phyloP scores from a whole-genome alignment of 2,888 invertebrate genomes.

The Stramonita haemastoma region DNA sequence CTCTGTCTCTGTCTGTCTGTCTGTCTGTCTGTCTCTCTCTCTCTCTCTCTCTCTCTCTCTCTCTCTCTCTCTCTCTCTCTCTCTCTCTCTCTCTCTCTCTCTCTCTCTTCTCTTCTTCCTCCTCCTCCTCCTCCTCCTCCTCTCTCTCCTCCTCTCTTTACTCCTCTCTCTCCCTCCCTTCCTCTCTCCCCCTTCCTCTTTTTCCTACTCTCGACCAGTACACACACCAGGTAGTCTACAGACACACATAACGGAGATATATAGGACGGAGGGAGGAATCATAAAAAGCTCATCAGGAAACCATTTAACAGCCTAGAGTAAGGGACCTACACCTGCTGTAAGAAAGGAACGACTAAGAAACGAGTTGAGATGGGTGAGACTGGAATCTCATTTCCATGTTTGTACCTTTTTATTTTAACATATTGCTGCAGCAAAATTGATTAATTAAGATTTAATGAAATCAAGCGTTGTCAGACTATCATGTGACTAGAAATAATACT shows the following conservation, averaged over 20 bases:
- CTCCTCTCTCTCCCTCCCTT: neutral
- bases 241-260: neutral
- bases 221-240: neutral
- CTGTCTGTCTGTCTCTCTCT: slow-evolving; percentile 7
- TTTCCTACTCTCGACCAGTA: neutral
- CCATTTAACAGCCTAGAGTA: no score
- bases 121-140: neutral
- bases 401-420: no score
- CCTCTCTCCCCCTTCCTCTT: neutral
- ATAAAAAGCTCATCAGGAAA: neutral
- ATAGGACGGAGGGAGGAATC: neutral
- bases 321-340: neutral
- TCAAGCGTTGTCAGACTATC: no score
- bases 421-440: no score
- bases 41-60: slow-evolving; percentile 15
- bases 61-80: slow-evolving; percentile 22
- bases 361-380: no score
- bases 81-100: slow-evolving; percentile 27
- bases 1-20: neutral
- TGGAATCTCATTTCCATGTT: no score
- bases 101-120: slow-evolving; percentile 10
- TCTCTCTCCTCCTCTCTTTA: neutral
- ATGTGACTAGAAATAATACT: no score
- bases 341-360: neutral
- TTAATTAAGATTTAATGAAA: no score